These are phyloP conservation scores for Naso thynnoides DNA, from an alignment of 2,797 vertebrate species.

Conservation along the genomic window DNA sequence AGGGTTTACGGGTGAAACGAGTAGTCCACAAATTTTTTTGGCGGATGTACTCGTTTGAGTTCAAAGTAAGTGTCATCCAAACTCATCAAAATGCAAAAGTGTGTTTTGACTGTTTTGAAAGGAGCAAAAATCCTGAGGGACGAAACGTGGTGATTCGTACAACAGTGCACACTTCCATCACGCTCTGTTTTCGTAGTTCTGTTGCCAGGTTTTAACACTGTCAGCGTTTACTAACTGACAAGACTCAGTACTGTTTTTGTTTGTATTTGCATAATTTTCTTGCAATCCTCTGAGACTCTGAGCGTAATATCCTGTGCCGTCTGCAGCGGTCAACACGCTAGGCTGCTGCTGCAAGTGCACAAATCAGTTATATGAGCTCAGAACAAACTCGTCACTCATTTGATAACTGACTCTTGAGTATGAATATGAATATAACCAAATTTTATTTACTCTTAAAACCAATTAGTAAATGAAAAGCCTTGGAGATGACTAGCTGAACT, in stretches of 20 bases:
- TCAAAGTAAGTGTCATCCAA: background rate
- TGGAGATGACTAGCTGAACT: constrained; percentile 1
- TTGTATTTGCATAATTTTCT: background rate
- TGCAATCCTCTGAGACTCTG: background rate
- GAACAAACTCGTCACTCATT: constrained; percentile 2
- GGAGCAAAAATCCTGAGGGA: too few species aligned
- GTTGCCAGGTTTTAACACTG: constrained; percentile 12
- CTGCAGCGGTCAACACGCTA: background rate
- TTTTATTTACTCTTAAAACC: constrained; percentile 10
- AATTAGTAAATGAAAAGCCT: constrained; percentile 21
- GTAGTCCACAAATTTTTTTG: background rate
- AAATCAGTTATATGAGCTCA: background rate
- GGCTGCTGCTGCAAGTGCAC: too few species aligned
- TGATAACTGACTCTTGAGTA: constrained; percentile 24
- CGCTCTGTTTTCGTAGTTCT: too few species aligned
- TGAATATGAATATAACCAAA: constrained; percentile 32
- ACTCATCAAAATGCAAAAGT: background rate
- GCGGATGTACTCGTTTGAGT: background rate
- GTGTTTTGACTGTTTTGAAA: background rate
- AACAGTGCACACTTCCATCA: too few species aligned
- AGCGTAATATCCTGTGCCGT: background rate
- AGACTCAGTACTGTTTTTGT: too few species aligned
- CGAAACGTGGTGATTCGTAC: too few species aligned
- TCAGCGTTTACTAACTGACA: too few species aligned
- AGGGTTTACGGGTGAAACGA: background rate